Conservation (phyloP, 2,113 vertebrate genomes). For the Protobothrops flavoviridis region DNA sequence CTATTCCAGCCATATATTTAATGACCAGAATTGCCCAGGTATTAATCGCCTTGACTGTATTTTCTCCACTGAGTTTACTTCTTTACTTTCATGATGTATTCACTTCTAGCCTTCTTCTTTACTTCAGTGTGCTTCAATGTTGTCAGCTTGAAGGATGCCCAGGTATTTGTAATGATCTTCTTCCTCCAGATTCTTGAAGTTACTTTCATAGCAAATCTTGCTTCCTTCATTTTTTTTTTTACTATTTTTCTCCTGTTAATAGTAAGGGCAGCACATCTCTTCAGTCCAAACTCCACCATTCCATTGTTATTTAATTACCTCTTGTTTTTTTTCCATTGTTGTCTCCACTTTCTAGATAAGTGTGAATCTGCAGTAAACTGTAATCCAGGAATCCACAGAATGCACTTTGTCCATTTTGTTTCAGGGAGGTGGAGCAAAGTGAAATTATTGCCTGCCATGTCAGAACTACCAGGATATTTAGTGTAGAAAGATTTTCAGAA, state of each 20-base stretch:
- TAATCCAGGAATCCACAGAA: background rate
- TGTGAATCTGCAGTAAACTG: slow-evolving; percentile 26
- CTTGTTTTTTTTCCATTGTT: background rate
- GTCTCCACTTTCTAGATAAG: background rate
- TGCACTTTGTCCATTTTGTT: fast-evolving
- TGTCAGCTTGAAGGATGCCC: too few relatives aligned
- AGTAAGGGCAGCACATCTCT: background rate
- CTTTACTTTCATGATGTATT: too few relatives aligned
- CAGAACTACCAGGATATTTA: fast-evolving
- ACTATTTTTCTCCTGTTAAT: background rate
- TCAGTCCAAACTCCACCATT: background rate
- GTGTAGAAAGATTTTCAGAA: slow-evolving; percentile 6
- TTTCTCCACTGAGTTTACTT: too few relatives aligned
- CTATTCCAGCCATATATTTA: background rate
- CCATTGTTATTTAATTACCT: background rate
- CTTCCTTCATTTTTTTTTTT: background rate
- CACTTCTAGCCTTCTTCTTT: too few relatives aligned
- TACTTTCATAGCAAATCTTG: background rate
- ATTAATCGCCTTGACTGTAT: too few relatives aligned
- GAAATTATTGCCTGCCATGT: background rate
- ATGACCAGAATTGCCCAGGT: background rate
- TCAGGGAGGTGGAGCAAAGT: background rate
- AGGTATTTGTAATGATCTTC: background rate
- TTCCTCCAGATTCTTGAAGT: background rate
- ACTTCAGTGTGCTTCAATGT: too few relatives aligned